Base-by-base conservation (phyloP, 1,140 invertebrate genomes). In the Teleopsis dalmanni region DNA sequence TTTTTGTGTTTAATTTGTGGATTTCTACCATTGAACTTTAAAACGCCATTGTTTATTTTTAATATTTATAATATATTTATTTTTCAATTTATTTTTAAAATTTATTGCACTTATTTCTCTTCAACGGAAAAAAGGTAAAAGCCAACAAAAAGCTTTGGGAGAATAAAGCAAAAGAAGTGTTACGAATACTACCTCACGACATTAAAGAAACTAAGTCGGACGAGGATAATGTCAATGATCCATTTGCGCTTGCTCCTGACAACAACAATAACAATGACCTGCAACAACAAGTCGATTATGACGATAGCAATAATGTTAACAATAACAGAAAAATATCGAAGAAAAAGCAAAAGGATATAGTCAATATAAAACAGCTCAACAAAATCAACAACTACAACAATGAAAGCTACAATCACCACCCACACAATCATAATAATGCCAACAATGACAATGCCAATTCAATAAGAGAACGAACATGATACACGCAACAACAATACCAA, bases 61-160 rank as follows among this genome's bases (percentile, higher is more conserved):
- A n/a, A n/a, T n/a, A n/a, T n/a, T n/a, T n/a, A n/a, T n/a, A n/a
- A n/a, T n/a, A n/a, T n/a, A n/a, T n/a, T n/a, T n/a, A n/a, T n/a
- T n/a, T n/a, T n/a, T n/a, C n/a, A n/a, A n/a, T n/a, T n/a, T n/a
- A n/a, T n/a, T n/a, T n/a, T n/a, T n/a, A n/a, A n/a, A n/a, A n/a
- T n/a, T n/a, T n/a, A n/a, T n/a, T n/a, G n/a, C n/a, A n/a, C n/a
- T n/a, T n/a, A n/a, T n/a, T n/a, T n/a, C n/a, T n/a, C n/a, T n/a
- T n/a, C n/a, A n/a, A n/a, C n/a, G n/a, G n/a, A n/a, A n/a, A 44
- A 45, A 25, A 76, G 63, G 68, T 78, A 51, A 74, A 75, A 62
- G 70, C 73, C 49, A 75, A 78, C 57, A 73, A 75, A 55, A 72
- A 72, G 52, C 60, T 73, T 37, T 78, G 77, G 77, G 74, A 76